Conservation (phyloP, 2,113 vertebrate species). For the Urocitellus parryii region DNA sequence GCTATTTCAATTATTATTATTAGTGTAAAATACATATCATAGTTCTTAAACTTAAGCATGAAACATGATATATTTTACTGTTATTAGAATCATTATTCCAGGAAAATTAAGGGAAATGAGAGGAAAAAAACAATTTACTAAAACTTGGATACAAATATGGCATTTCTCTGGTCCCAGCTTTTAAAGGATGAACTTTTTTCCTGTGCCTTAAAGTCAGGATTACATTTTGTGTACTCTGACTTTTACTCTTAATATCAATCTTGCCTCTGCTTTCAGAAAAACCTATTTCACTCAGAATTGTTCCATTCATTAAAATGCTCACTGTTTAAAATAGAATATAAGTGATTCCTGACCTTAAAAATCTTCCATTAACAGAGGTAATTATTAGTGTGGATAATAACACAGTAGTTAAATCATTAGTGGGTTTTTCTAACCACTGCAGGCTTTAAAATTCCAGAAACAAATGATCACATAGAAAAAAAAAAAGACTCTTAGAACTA, state of each 20-base stretch:
- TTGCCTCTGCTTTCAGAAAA: constrained; percentile 49
- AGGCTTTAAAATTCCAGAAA: constrained; percentile 58
- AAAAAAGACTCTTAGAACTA: constrained; percentile 29
- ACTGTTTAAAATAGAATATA: constrained; percentile 39
- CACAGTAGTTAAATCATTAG: constrained; percentile 41
- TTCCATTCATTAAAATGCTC: constrained; percentile 53
- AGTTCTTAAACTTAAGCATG: constrained; percentile 36
- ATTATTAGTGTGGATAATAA: constrained; percentile 55
- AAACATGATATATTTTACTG: background rate
- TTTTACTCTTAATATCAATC: constrained; percentile 46
- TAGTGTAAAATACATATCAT: background rate
- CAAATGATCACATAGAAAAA: constrained; percentile 41
- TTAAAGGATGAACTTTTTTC: constrained; percentile 21
- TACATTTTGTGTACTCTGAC: background rate
- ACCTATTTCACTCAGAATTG: constrained; percentile 10
- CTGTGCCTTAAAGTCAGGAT: background rate
- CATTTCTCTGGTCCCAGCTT: background rate
- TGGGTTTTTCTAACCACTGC: constrained; percentile 14
- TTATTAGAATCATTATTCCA: background rate
- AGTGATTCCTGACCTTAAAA: constrained; percentile 56
- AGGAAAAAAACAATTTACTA: background rate
- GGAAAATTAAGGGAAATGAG: background rate
- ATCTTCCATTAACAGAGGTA: constrained; percentile 33
- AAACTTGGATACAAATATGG: background rate
- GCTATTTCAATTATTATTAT: background rate